Percentiles rank a stretch among this genome's conserved stretches.
These are phyloP conservation scores for Tineola bisselliella DNA, from an alignment of 2,888 invertebrate species.

Conservation along the genomic window DNA sequence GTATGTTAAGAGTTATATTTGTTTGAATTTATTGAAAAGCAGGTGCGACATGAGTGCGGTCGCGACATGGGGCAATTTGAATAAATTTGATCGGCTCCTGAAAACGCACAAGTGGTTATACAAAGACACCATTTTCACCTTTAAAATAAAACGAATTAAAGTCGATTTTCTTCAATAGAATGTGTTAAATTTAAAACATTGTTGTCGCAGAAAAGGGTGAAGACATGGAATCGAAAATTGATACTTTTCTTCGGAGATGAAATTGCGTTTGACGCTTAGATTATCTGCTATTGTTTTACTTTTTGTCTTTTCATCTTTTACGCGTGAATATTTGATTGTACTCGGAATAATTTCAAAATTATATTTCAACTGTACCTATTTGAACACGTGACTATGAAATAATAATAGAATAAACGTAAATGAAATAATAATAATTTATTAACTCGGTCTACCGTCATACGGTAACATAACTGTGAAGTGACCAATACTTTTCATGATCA, in stretches of 20 bases:
- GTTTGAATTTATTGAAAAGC: constrained; percentile 17
- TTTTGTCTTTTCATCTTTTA: constrained; percentile 5
- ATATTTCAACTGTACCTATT: too few species aligned
- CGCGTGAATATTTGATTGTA: not conserved
- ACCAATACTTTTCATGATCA: too few species aligned
- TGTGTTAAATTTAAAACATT: not conserved
- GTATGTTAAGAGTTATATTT: constrained; percentile 17
- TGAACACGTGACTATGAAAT: too few species aligned
- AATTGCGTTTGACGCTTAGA: constrained; percentile 16
- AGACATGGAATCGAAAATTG: constrained; percentile 45
- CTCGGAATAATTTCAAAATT: not conserved
- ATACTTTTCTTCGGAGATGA: constrained; percentile 30
- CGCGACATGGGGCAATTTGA: constrained; percentile 61
- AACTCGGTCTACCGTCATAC: too few species aligned
- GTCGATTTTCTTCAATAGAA: not conserved
- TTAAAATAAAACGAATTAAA: not conserved
- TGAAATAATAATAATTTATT: too few species aligned
- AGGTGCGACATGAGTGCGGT: constrained; percentile 45
- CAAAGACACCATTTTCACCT: not conserved
- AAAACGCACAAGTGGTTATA: constrained; percentile 17
- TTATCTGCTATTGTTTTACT: constrained; percentile 14
- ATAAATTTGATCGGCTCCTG: constrained; percentile 55
- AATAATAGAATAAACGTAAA: too few species aligned
- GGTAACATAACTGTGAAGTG: too few species aligned
- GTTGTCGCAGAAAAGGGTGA: constrained; percentile 28